These are phyloP conservation scores for Vanessa tameamea DNA, from an alignment of 1,140 invertebrate genomes.

Conservation along the genomic window DNA sequence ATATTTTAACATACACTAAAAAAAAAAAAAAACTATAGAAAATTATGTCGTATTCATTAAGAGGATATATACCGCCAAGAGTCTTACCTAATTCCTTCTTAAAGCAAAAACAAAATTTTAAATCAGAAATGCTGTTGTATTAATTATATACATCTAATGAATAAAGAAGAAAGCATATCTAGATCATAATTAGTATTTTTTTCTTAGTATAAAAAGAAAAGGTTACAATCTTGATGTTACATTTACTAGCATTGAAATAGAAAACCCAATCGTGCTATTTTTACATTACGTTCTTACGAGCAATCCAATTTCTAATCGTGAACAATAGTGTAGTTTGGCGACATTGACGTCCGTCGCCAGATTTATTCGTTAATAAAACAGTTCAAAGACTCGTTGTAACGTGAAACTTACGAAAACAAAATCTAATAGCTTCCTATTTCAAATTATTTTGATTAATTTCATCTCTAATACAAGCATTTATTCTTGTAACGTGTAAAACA, in stretches of 20 bases:
- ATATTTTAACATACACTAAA: too few relatives aligned
- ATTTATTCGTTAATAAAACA: conserved; percentile 15
- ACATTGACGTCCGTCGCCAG: conserved; percentile 2
- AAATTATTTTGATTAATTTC: not conserved
- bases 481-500: conserved; percentile 43
- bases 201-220: too few relatives aligned
- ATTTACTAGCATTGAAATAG: not conserved
- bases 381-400: conserved; percentile 10
- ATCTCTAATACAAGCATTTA: conserved; percentile 22
- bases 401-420: conserved; percentile 6
- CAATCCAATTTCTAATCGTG: not conserved
- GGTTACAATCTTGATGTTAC: too few relatives aligned
- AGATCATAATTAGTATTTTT: too few relatives aligned
- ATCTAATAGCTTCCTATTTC: not conserved
- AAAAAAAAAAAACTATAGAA: too few relatives aligned
- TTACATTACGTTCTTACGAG: not conserved
- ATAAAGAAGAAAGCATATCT: too few relatives aligned
- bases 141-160: too few relatives aligned
- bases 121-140: too few relatives aligned
- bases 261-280: not conserved
- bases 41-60: too few relatives aligned
- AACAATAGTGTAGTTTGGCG: not conserved
- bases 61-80: too few relatives aligned
- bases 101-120: too few relatives aligned
- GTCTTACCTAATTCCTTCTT: too few relatives aligned